Conservation (phyloP, 2,888 invertebrate species). For the Bombylius discolor region DNA sequence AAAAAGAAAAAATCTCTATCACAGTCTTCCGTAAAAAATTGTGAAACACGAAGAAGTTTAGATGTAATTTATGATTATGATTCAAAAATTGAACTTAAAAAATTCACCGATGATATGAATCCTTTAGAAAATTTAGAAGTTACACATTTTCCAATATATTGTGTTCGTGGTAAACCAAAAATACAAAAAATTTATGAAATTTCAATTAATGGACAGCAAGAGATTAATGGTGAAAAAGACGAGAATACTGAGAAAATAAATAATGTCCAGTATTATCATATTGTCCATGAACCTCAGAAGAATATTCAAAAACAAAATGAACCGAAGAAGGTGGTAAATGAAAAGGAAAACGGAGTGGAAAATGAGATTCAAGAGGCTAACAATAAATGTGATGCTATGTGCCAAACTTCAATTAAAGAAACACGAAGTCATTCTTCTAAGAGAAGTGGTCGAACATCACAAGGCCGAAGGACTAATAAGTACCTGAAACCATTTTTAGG, state of each 20-base stretch:
- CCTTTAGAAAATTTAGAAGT: neutral
- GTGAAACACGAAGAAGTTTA: too few relatives aligned
- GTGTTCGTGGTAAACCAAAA: slow-evolving; percentile 1
- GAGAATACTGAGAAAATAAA: neutral
- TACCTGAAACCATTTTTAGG: too few relatives aligned
- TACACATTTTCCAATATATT: neutral
- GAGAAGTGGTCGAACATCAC: neutral
- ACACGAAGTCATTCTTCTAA: neutral
- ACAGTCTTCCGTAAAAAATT: too few relatives aligned
- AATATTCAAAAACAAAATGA: neutral
- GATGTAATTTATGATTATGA: too few relatives aligned
- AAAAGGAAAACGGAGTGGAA: neutral
- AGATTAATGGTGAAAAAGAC: neutral
- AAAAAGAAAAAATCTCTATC: too few relatives aligned
- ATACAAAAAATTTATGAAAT: neutral
- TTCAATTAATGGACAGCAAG: neutral
- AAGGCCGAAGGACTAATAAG: neutral
- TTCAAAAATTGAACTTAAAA: too few relatives aligned
- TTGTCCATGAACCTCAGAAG: neutral
- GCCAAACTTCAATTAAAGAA: neutral
- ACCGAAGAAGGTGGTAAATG: neutral
- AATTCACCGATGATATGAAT: too few relatives aligned
- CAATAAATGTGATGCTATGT: neutral
- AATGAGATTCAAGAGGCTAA: neutral
- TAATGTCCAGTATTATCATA: neutral